Evolutionary conservation across 2,888 invertebrate species (phyloP), one percentile per base, ranked within the genome.

Genomic region (Yponomeuta evonymella): DNA sequence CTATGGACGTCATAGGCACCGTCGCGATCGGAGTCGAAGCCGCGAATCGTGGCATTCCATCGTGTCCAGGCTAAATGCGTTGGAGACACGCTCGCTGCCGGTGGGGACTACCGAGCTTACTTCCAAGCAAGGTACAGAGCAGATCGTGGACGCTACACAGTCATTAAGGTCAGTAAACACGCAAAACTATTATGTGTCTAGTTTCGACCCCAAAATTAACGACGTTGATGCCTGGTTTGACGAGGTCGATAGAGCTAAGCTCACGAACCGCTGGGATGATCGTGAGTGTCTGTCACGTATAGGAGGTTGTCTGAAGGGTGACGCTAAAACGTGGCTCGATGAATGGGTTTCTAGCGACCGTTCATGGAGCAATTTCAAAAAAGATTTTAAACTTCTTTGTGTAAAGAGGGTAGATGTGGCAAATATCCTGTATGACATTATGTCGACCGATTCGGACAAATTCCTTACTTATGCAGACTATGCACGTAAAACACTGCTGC

Each of bases 401-500:
- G 33, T 36, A n/a, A 67, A 67, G 15, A 67, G 36, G 36, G 11
- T 67, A 67, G 67, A 67, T 67, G 11, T 67, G 15, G 67, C 36
- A 15, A 67, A 67, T 33, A 67, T 67, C 15, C 33, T 67, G 9
- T 67, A 36, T 67, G 67, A 67, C 23, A 33, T 67, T 15, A 67
- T 67, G 67, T 36, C 36, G 36, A 67, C 36, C n/a, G 12, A 67
- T 67, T 67, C 67, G 8, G 33, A 67, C 36, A 67, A 67, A 33
- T 67, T 36, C 30, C 36, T 36, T 33, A 36, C 67, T 8, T 67
- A 67, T 67, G 67, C 67, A 8, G 67, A 67, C 12, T 67, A 67
- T 33, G 67, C 67, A 67, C 67, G 67, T 67, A 67, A 36, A 36
- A 36, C 67, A 36, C 15, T 67, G 12, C 12, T 67, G 33, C 67